Evolutionary conservation across 37 sponge, comb jelly and placozoan species (phyloP), one percentile per base, ranked within the genome.

Genomic region (Halichondria panicea): DNA sequence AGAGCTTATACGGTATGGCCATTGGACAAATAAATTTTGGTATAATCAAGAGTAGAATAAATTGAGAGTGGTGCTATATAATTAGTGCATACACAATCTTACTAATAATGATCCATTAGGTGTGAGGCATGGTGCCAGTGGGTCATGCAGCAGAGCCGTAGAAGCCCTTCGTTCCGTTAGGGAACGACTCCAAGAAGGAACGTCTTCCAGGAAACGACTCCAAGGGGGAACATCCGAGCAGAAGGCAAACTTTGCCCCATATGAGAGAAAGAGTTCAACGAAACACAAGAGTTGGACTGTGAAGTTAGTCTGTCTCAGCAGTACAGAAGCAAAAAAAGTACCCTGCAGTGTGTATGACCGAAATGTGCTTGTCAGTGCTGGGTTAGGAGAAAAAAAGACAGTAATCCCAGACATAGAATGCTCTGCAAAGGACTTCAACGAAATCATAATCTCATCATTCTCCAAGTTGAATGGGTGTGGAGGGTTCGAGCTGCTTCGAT

Each of bases 401-500:
- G 8, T 13, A 4, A 39, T 80, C 1, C 68, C 68, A 1, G 43
- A 78, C 59, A 68, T 67, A n/a, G 37, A 27, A 22, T 78, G 79
- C 42, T 50, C 59, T 15, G 27, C 42, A 3, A 65, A 76, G 40
- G 70, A 67, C 30, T 78, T 78, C 35, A 78, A 68, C 22, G 8
- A 38, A 33, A 7, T 41, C 19, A 33, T 78, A 33, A 7, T 66
- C 8, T 24, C 32, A 22, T 28, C 66, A 5, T 78, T 78, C 50
- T 68, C 82, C 19, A 72, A 73, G 55, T 41, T 82, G 12, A 28
- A 43, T 33, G 56, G 43, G 1, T 35, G 33, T 46, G 74, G 82
- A 7, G 74, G 82, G 21, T 82, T 73, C 53, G 82, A 82, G 19
- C 52, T 82, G 1, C 27, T 82, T 7, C 63, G 82, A 9, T 82